Base-by-base conservation (phyloP, 2,797 vertebrate genomes). In the Paguma larvata region DNA sequence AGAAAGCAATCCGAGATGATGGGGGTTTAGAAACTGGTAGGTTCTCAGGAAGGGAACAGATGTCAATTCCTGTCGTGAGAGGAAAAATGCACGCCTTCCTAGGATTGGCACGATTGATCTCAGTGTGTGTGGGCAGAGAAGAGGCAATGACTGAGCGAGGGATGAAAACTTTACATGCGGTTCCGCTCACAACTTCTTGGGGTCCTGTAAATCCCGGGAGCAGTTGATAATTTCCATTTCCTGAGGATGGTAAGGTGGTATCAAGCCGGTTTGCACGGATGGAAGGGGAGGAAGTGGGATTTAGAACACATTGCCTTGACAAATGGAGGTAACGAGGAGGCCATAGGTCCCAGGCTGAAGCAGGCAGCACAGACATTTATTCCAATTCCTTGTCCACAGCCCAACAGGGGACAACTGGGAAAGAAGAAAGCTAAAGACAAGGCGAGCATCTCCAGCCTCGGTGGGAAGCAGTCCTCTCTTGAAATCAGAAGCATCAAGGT, bases 391-490 rank as follows among this genome's bases (percentile, higher is more conserved):
- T 79, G 25, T 16, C 34, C 68, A 83, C 38, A 94, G 15, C 12
- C 10, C 16, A 46, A 21, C 1, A 30, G 32, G 75, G 5, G 30
- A 27, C 18, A 11, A 15, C 13, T 34, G 38, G 21, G 13, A 53
- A 72, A 34, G 14, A 51, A 48, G 23, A 72, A 73, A n/a, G 30
- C 46, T 9, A 21, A 41, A 91, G 27, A 34, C 16, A 8, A 73
- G 23, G 44, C 1, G 4, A 32, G 5, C 0, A 0, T 30, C 34
- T 67, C 6, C 10, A 30, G 25, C 10, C 7, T 0, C 12, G 8
- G 19, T 8, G 15, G 13, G 25, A 18, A n/a, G 13, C 27, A 56
- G 51, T 12, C 9, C 56, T 56, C 56, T 23, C 18, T n/a, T 32
- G 25, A 46, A 67, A 67, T 53, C 4, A 30, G 82, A 18, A 70